Percentiles rank a stretch among this genome's conserved stretches.
phyloP scores from a whole-genome alignment of 2,797 vertebrate genomes.

The Danionella dracula region DNA sequence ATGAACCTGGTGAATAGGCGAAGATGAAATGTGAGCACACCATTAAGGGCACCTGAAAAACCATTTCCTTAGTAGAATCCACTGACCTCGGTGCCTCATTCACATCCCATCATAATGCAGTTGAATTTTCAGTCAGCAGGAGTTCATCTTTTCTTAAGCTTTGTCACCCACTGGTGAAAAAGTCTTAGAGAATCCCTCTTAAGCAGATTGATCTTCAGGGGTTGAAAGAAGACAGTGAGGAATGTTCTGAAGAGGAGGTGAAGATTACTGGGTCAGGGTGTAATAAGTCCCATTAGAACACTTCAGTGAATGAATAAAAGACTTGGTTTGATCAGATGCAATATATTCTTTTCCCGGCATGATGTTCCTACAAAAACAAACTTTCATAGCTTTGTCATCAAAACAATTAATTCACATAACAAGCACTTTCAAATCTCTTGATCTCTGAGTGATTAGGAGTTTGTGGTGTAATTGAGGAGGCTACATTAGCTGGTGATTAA shows the following conservation, averaged over 20 bases:
- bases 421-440: conserved; percentile 30
- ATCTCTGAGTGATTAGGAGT: conserved; percentile 12
- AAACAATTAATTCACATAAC: too few relatives aligned
- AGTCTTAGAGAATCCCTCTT: conserved; percentile 1
- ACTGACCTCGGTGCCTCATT: not conserved
- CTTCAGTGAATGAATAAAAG: not conserved
- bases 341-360: not conserved
- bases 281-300: conserved; percentile 31
- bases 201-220: conserved; percentile 38
- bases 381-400: too few relatives aligned
- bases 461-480: conserved; percentile 32
- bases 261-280: conserved; percentile 33
- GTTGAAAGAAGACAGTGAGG: conserved; percentile 41
- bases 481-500: conserved; percentile 45
- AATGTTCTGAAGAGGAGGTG: conserved; percentile 36
- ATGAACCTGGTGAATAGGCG: too few relatives aligned
- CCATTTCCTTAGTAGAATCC: not conserved
- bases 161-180: not conserved
- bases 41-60: too few relatives aligned
- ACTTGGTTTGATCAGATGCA: not conserved
- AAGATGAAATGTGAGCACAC: not conserved
- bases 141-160: conserved; percentile 34
- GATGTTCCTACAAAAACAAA: not conserved
- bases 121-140: not conserved
- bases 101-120: not conserved